phyloP scores from a whole-genome alignment of 2,888 invertebrate genomes.

The Ormyrus pomaceus region DNA sequence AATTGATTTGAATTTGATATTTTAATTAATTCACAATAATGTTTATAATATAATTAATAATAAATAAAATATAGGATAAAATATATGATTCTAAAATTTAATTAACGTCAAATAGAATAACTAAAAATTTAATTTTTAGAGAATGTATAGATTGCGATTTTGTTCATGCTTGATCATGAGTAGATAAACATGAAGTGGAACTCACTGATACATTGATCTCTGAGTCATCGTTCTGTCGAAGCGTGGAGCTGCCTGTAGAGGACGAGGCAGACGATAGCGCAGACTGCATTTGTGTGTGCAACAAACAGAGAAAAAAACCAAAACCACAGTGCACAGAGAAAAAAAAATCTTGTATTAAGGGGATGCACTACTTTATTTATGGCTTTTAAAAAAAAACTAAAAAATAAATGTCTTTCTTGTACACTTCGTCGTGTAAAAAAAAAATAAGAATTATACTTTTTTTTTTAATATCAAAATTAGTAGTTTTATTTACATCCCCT shows the following conservation, averaged over 20 bases:
- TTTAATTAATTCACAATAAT: too few relatives aligned
- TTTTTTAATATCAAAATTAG: not conserved
- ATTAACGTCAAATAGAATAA: too few relatives aligned
- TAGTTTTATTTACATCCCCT: slow-evolving; percentile 33
- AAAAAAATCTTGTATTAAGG: slow-evolving; percentile 50
- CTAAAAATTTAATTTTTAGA: not conserved
- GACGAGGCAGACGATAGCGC: slow-evolving; percentile 70
- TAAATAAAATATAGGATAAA: too few relatives aligned
- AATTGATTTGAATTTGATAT: not conserved
- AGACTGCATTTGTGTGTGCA: slow-evolving; percentile 67
- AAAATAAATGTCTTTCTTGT: too few relatives aligned
- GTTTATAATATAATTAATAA: too few relatives aligned
- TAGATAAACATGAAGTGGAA: slow-evolving; percentile 57
- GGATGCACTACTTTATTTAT: slow-evolving; percentile 18
- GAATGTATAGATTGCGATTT: not conserved
- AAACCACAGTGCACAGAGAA: slow-evolving; percentile 73
- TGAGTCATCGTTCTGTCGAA: slow-evolving; percentile 64
- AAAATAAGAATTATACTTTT: not conserved
- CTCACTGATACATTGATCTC: slow-evolving; percentile 70
- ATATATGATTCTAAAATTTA: too few relatives aligned
- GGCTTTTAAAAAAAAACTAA: not conserved
- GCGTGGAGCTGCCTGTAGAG: slow-evolving; percentile 66
- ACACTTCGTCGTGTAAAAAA: too few relatives aligned
- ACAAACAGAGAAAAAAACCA: slow-evolving; percentile 65
- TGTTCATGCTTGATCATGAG: slow-evolving; percentile 45